Conservation (phyloP, 2,888 invertebrate genomes). For the Rhaphigaster nebulosa region DNA sequence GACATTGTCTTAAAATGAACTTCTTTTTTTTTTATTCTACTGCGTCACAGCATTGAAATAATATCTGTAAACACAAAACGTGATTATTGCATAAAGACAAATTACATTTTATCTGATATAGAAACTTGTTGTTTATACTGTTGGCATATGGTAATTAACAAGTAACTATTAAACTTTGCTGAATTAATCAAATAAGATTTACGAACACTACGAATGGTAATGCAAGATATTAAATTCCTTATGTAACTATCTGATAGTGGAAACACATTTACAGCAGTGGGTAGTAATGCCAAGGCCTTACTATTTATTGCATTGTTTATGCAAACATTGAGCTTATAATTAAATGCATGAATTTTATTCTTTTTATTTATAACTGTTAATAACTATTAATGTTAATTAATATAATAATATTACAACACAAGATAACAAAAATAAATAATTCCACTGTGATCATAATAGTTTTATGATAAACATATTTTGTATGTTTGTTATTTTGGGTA, state of each 20-base stretch:
- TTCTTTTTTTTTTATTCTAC: background rate
- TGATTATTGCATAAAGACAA: background rate
- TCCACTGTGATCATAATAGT: no score
- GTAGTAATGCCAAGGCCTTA: background rate
- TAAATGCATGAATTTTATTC: background rate
- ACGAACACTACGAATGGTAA: background rate
- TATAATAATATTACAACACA: background rate
- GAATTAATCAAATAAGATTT: background rate
- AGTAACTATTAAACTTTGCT: background rate
- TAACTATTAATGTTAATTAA: background rate
- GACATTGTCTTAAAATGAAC: no score
- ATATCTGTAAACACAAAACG: background rate
- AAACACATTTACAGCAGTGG: background rate
- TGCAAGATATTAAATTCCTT: background rate
- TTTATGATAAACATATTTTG: no score
- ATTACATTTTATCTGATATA: background rate
- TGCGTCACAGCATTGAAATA: background rate
- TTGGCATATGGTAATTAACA: background rate
- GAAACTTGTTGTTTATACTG: background rate
- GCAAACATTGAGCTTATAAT: background rate
- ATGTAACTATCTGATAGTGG: background rate
- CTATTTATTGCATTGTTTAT: conserved; percentile 16
- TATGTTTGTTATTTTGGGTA: no score
- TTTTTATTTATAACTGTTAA: background rate
- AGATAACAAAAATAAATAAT: background rate